These are phyloP conservation scores for Triops cancriformis DNA, from an alignment of 1,140 invertebrate species.

Conservation along the genomic window DNA sequence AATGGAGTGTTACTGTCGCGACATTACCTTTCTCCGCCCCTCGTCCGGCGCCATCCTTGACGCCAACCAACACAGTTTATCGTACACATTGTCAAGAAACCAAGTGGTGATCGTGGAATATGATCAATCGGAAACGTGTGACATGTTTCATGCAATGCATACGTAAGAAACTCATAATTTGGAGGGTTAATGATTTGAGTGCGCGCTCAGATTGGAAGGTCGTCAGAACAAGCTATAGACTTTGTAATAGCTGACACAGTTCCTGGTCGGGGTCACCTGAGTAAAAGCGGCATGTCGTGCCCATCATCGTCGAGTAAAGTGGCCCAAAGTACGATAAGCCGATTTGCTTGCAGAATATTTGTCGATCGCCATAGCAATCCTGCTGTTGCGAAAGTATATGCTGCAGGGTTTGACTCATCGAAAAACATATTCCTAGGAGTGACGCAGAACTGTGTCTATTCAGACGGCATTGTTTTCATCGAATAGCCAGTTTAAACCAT, in stretches of 20 bases:
- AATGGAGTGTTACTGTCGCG: conserved; percentile 91
- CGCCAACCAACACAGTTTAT: conserved; percentile 85
- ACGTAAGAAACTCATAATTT: neutral
- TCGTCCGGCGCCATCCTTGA: conserved; percentile 80
- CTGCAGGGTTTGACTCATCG: conserved; percentile 95
- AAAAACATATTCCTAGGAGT: conserved; percentile 98
- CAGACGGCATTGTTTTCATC: neutral
- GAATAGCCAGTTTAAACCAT: neutral
- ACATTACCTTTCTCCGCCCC: conserved; percentile 89
- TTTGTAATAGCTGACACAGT: conserved; percentile 99
- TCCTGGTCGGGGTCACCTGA: conserved; percentile 45
- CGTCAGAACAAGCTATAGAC: conserved; percentile 95
- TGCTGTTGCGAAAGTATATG: conserved; percentile 85
- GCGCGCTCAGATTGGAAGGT: conserved; percentile 73
- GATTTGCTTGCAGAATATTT: conserved; percentile 95
- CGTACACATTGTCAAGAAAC: conserved; percentile 89
- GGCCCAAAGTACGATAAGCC: conserved; percentile 83
- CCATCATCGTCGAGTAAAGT: conserved; percentile 31
- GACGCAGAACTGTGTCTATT: conserved; percentile 38
- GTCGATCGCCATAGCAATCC: conserved; percentile 80
- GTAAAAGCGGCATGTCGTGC: neutral
- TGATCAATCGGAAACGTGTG: conserved; percentile 83
- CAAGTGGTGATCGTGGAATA: conserved; percentile 98
- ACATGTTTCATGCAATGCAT: conserved; percentile 89
- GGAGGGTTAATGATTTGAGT: conserved; percentile 8